Evolutionary conservation across 1,140 invertebrate species (phyloP), one percentile per base, ranked within the genome.

Genomic region (Philotrypesis tridentata): DNA sequence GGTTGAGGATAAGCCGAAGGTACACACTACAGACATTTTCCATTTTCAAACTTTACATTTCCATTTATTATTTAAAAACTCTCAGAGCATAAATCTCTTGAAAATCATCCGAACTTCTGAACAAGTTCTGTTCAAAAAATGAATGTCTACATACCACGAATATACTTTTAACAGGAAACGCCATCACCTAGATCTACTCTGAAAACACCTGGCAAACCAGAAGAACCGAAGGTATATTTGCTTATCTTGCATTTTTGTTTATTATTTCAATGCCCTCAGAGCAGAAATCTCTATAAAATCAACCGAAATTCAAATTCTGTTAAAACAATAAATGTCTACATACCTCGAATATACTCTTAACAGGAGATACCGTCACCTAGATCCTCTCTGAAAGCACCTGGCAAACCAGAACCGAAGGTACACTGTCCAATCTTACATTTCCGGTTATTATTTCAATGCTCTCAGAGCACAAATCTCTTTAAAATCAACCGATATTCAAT

Each of bases 191-290:
- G 55, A 71, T 17, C 55, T 14, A 37, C 40, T 27, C 75, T 84
- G 1, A 89, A 89, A 86, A 87, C 84, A 75, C 81, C 77, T 77
- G 85, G 83, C 65, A 90, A 90, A 87, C 84, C 86, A 67, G 84
- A 87, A 71, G 85, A 90, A 84, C 40, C 83, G 23, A 88, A 89
- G 87, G 89, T 90, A 90, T 81, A 88, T n/a, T n/a, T n/a, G n/a
- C n/a, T n/a, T n/a, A n/a, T n/a, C n/a, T n/a, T n/a, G n/a, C n/a
- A n/a, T n/a, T n/a, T n/a, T n/a, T n/a, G n/a, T n/a, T n/a, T n/a
- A n/a, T n/a, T n/a, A n/a, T n/a, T n/a, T n/a, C n/a, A n/a, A n/a
- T n/a, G n/a, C n/a, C n/a, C n/a, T n/a, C n/a, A n/a, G n/a, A n/a
- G n/a, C n/a, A n/a, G n/a, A n/a, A n/a, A n/a, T n/a, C n/a, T n/a